Evolutionary conservation across 1,140 invertebrate genomes (phyloP).

Genomic region (Phthorimaea operculella): DNA sequence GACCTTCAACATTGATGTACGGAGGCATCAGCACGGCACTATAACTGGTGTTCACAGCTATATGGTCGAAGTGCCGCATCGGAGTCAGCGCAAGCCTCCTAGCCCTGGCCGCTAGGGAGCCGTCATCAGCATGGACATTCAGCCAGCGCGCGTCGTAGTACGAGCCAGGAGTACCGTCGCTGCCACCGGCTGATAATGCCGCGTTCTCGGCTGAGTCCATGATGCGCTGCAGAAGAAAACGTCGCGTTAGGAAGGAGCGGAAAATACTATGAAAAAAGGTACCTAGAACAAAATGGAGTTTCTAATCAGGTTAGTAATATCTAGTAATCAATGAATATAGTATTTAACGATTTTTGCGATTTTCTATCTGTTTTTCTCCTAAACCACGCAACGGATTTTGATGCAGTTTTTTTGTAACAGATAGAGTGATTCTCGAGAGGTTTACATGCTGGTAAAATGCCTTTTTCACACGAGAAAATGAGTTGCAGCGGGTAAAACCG

Average conservation of each 20-base stretch:
- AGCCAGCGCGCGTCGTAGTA: slow-evolving; percentile 80
- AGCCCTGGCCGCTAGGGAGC: slow-evolving; percentile 72
- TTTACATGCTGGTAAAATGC: too few relatives aligned
- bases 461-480: too few relatives aligned
- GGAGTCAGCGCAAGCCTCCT: slow-evolving; percentile 75
- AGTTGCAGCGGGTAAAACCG: too few relatives aligned
- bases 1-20: slow-evolving; percentile 83
- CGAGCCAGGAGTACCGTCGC: slow-evolving; percentile 58
- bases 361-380: too few relatives aligned
- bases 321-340: too few relatives aligned
- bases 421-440: too few relatives aligned
- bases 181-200: slow-evolving; percentile 73
- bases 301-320: too few relatives aligned
- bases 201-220: slow-evolving; percentile 90
- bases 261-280: too few relatives aligned
- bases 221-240: slow-evolving; percentile 72
- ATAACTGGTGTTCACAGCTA: slow-evolving; percentile 84
- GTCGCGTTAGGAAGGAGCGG: neutral
- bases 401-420: too few relatives aligned
- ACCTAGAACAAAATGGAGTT: too few relatives aligned
- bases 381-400: too few relatives aligned
- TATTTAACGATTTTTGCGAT: too few relatives aligned
- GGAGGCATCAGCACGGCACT: slow-evolving; percentile 92
- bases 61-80: slow-evolving; percentile 78
- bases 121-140: slow-evolving; percentile 78